Base-by-base conservation (phyloP, 2,888 invertebrate genomes). In the Eueremaeus valkanovi region DNA sequence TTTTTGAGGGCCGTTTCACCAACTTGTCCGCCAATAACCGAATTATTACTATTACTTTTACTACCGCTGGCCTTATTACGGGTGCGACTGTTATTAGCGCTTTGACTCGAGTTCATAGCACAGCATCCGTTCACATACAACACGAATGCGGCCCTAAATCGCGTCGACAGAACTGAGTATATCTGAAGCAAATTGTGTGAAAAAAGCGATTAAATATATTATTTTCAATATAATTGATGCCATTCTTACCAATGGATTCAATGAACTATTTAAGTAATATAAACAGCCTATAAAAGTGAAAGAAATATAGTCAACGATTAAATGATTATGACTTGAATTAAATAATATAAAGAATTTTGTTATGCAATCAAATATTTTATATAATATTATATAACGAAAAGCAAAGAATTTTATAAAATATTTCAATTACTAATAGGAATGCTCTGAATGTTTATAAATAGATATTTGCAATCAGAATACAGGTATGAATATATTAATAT, bases 141-240 rank as follows among this genome's bases (percentile, higher is more conserved):
- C 8, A 42, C 73, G 74, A 81, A 81, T 36, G 81, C 81, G 29
- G 80, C 80, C n/a, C 81, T 80, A 75, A 81, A 81, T 9, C 81
- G 76, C 45, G 79, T 79, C 0, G 80, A 80, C 80, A 81, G 80
- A 24, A 79, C 79, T 55, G 79, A 79, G 77, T 80, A 80, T 49
- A 79, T 75, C 55, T 58, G 18, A 29, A 18, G 31, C 18, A 42
- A 13, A 29, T 61, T 6, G n/a, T 5, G 18, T 24, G n/a, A 40
- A 27, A 36, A 75, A 11, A 29, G 40, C n/a, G 40, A 13, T 51
- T 68, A 49, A 29, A 18, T 36, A 63, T 42, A 40, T n/a, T 42
- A 42, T 29, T 21, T n/a, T 9, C 16, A 45, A 5, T 18, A 18
- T 11, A 13, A 1, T 33, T n/a, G 1, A n/a, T 3, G 21, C 9